Evolutionary conservation across 2,888 invertebrate species (phyloP).

Genomic region (Thereva nobilitata): DNA sequence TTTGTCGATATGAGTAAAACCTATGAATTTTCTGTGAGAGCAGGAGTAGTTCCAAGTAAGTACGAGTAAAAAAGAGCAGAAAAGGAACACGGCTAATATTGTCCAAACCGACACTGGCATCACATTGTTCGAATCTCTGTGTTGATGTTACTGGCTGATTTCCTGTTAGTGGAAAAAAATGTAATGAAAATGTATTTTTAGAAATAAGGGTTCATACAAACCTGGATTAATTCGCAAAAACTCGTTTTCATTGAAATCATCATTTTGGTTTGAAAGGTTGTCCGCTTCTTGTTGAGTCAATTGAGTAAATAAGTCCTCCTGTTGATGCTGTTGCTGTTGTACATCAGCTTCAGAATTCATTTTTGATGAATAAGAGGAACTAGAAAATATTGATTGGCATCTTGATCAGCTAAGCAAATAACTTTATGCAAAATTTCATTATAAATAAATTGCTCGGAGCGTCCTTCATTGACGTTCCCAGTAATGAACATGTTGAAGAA

Average conservation of each 20-base stretch:
- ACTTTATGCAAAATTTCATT: slow-evolving; percentile 2
- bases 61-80: too few relatives aligned
- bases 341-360: not conserved
- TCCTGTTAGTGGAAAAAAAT: not conserved
- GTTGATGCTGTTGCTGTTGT: not conserved
- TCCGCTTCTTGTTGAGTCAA: not conserved
- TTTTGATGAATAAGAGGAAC: not conserved
- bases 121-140: not conserved
- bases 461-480: not conserved
- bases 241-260: not conserved
- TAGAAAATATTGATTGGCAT: not conserved
- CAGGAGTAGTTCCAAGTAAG: too few relatives aligned
- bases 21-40: too few relatives aligned
- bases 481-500: too few relatives aligned
- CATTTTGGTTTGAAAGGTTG: not conserved
- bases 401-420: not conserved
- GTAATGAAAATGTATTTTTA: not conserved
- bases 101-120: not conserved
- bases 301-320: slow-evolving; percentile 3
- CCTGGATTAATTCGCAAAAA: slow-evolving; percentile 2
- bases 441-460: not conserved
- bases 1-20: too few relatives aligned
- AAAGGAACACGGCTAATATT: too few relatives aligned
- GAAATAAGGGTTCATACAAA: not conserved
- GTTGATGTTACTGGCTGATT: not conserved